These are phyloP conservation scores for Drosophila villosipedis DNA, from an alignment of 2,888 invertebrate species.

Conservation along the genomic window DNA sequence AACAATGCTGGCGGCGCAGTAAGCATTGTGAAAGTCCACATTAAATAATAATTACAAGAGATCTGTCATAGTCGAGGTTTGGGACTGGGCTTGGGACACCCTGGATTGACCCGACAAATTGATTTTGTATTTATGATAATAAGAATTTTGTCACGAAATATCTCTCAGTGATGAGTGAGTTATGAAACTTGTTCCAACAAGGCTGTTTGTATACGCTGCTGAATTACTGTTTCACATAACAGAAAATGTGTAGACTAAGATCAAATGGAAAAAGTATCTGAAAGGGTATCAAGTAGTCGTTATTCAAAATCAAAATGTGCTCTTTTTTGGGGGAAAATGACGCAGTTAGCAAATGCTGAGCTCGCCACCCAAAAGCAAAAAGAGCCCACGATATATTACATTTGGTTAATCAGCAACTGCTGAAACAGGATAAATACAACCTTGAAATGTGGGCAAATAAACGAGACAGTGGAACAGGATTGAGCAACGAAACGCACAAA, in stretches of 20 bases:
- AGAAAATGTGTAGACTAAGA: background rate
- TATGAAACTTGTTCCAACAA: too few species aligned
- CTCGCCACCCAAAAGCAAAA: background rate
- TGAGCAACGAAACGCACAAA: background rate
- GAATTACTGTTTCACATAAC: background rate
- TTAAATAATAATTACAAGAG: slow-evolving; percentile 64
- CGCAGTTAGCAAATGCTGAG: slow-evolving; percentile 53
- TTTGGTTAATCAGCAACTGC: slow-evolving; percentile 36
- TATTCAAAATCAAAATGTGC: too few species aligned
- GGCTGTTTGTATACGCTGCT: too few species aligned
- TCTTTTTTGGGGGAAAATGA: slow-evolving; percentile 28
- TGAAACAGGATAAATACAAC: slow-evolving; percentile 52
- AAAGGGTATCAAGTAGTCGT: slow-evolving; percentile 2
- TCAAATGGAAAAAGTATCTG: too few species aligned
- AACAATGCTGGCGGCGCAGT: slow-evolving; percentile 33
- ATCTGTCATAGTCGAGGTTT: slow-evolving; percentile 30
- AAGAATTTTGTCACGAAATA: background rate
- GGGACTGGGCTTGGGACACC: background rate
- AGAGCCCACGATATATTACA: slow-evolving; percentile 16
- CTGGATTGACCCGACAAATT: slow-evolving; percentile 17
- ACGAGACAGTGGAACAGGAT: background rate
- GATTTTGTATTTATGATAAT: slow-evolving; percentile 8
- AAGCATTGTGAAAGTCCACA: slow-evolving; percentile 57
- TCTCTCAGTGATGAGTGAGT: too few species aligned
- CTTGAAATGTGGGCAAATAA: slow-evolving; percentile 49